Conservation (phyloP, 1,140 invertebrate species). For the Antheraea mylitta region DNA sequence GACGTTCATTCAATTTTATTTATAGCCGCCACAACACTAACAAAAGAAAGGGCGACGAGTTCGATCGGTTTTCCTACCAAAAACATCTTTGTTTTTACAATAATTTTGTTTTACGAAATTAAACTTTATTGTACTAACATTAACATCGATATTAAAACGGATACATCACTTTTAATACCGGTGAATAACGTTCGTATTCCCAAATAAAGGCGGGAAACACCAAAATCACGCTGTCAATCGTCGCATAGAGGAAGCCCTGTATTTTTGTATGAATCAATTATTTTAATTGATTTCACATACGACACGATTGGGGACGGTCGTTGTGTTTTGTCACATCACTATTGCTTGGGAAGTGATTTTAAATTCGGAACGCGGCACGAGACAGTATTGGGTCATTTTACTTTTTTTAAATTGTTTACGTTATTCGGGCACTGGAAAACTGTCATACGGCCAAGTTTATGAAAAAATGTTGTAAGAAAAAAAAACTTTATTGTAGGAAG, state of each 20-base stretch:
- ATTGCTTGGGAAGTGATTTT: constrained; percentile 6
- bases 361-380: constrained; percentile 1
- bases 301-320: constrained; percentile 39
- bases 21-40: constrained; percentile 45
- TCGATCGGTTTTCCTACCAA: constrained; percentile 14
- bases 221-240: constrained; percentile 60
- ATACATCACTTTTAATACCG: neutral
- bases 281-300: constrained; percentile 67
- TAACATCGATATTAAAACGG: neutral
- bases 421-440: constrained; percentile 3
- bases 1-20: constrained; percentile 45
- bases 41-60: constrained; percentile 31
- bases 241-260: constrained; percentile 55
- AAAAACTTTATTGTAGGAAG: neutral
- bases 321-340: constrained; percentile 10
- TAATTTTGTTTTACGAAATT: neutral
- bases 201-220: constrained; percentile 43
- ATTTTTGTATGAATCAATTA: constrained; percentile 72
- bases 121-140: neutral
- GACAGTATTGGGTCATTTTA: neutral
- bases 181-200: constrained; percentile 7
- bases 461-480: neutral
- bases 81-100: constrained; percentile 12
- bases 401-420: neutral
- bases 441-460: no score